Conservation (phyloP, 2,113 vertebrate species). For the Carollia perspicillata region DNA sequence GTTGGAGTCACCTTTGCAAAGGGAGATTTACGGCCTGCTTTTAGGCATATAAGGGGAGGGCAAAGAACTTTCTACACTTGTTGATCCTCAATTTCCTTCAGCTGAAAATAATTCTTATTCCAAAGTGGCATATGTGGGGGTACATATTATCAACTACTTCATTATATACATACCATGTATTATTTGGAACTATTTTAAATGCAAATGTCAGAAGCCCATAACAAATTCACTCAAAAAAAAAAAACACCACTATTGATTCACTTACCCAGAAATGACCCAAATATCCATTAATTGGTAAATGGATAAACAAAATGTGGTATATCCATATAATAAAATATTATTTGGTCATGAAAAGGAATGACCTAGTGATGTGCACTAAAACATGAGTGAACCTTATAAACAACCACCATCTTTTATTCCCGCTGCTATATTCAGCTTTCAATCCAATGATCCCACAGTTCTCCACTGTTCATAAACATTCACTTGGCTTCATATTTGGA, state of each 20-base stretch:
- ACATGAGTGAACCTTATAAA: not conserved
- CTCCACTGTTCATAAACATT: not conserved
- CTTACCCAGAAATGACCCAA: not conserved
- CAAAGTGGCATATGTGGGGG: not conserved
- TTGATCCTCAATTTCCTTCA: not conserved
- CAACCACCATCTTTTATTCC: not conserved
- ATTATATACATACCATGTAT: not conserved
- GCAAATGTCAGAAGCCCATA: not conserved
- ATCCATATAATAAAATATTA: too few species aligned
- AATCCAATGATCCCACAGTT: not conserved
- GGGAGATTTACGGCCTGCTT: not conserved
- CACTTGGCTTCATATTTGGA: not conserved
- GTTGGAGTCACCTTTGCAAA: not conserved
- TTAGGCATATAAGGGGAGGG: not conserved
- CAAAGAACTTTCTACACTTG: not conserved
- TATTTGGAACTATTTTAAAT: not conserved
- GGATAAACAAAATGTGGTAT: too few species aligned
- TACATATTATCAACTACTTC: not conserved
- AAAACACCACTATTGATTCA: not conserved
- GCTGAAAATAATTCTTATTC: not conserved
- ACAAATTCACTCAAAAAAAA: not conserved
- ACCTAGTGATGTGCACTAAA: not conserved
- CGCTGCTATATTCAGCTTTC: not conserved
- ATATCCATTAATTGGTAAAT: not conserved
- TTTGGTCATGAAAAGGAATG: too few species aligned